phyloP scores from a whole-genome alignment of 2,888 invertebrate genomes.

The Tridacna crocea region DNA sequence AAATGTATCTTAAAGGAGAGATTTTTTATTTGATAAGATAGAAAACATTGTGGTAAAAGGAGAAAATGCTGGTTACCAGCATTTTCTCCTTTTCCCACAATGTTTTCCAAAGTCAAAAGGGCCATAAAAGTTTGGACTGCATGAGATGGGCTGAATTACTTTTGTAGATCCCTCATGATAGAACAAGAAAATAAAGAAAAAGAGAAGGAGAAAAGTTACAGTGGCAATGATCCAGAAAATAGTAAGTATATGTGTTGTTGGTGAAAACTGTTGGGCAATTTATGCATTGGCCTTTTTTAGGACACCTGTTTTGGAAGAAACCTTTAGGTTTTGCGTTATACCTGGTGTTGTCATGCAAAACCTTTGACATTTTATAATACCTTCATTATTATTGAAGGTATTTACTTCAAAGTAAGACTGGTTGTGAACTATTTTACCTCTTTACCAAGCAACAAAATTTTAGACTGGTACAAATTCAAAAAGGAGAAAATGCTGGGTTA shows the following conservation, averaged over 20 bases:
- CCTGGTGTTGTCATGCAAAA: no score
- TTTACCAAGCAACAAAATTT: neutral
- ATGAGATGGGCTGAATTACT: neutral
- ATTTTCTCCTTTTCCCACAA: neutral
- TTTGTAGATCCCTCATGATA: constrained; percentile 94
- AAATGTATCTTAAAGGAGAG: no score
- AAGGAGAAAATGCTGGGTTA: no score
- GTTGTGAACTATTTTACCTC: no score
- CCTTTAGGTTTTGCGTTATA: no score
- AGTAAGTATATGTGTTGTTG: constrained; percentile 51
- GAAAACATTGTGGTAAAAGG: neutral
- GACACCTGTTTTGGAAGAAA: no score
- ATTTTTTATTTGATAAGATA: no score
- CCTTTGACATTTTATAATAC: no score
- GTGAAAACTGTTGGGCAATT: no score
- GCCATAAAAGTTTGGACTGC: neutral
- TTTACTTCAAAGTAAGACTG: neutral
- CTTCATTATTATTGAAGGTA: no score
- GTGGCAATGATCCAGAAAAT: constrained; percentile 48
- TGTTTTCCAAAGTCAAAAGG: neutral
- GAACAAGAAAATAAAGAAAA: constrained; percentile 94
- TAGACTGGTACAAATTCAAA: neutral
- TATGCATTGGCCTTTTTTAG: no score
- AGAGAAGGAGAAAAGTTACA: constrained; percentile 77
- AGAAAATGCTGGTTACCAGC: neutral